Evolutionary conservation across 2,797 vertebrate genomes (phyloP).

Genomic region (Scarus forsteni): DNA sequence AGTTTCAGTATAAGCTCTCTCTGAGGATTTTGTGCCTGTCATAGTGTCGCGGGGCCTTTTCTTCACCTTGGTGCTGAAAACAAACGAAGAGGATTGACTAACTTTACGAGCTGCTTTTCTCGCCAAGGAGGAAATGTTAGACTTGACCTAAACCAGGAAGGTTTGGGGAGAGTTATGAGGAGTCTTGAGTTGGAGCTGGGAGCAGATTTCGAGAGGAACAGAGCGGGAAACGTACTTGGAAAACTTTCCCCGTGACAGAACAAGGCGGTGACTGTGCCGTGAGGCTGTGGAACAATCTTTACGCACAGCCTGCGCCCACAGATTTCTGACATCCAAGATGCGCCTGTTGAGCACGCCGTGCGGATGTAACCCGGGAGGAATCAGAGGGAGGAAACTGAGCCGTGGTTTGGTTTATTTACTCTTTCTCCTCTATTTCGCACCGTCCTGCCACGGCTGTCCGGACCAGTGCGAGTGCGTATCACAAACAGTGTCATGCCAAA

Average conservation of each 20-base stretch:
- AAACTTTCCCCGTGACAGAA: slow-evolving; percentile 61
- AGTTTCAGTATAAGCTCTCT: not conserved
- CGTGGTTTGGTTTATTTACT: slow-evolving; percentile 61
- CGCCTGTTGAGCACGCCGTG: slow-evolving; percentile 50
- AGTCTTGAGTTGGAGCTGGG: slow-evolving; percentile 42
- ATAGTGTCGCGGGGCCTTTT: not conserved
- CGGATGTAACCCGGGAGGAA: slow-evolving; percentile 40
- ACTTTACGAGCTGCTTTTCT: slow-evolving; percentile 46
- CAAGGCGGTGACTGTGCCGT: slow-evolving; percentile 24
- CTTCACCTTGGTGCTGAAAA: not conserved
- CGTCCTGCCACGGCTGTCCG: slow-evolving; percentile 83
- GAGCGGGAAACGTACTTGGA: slow-evolving; percentile 34
- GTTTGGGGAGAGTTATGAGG: slow-evolving; percentile 64
- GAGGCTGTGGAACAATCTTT: slow-evolving; percentile 22
- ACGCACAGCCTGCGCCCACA: slow-evolving; percentile 39
- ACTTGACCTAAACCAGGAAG: slow-evolving; percentile 40
- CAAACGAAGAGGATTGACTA: slow-evolving; percentile 20
- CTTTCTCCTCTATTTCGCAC: slow-evolving; percentile 52
- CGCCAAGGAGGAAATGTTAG: slow-evolving; percentile 61
- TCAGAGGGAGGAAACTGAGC: slow-evolving; percentile 40
- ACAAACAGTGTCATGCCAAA: slow-evolving; percentile 89
- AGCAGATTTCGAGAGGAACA: slow-evolving; percentile 42
- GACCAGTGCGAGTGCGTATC: slow-evolving; percentile 86
- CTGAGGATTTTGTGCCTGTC: too few relatives aligned
- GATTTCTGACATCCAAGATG: slow-evolving; percentile 64